Conservation (phyloP, 2,113 vertebrate species). For the Pterocles orientalis region DNA sequence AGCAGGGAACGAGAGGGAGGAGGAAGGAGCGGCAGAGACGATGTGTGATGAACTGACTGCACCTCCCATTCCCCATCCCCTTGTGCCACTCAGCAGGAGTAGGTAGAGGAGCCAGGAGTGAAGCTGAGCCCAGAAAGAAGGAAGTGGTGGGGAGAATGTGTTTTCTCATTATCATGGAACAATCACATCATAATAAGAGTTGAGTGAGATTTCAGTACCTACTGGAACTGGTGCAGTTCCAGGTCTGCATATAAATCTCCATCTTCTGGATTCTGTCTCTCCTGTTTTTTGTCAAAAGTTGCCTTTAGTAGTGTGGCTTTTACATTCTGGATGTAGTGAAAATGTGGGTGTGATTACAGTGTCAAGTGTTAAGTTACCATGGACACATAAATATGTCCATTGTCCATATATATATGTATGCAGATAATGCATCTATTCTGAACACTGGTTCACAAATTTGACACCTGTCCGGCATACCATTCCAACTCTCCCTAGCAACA, state of each 20-base stretch:
- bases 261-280: neutral
- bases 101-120: neutral
- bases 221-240: neutral
- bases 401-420: neutral
- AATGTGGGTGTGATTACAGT: neutral
- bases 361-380: neutral
- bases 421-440: neutral
- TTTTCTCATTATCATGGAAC: neutral
- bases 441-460: neutral
- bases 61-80: rapidly evolving
- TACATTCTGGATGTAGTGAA: neutral
- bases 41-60: rapidly evolving
- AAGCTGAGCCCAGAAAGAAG: neutral
- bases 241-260: neutral
- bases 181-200: neutral
- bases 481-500: constrained; percentile 58
- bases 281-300: neutral
- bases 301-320: neutral
- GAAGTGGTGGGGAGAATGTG: rapidly evolving
- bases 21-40: neutral
- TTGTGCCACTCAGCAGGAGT: rapidly evolving
- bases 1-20: neutral
- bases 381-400: neutral
- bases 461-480: neutral
- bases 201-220: neutral